Conservation (phyloP, 2,113 vertebrate genomes). For the Colossoma macropomum region DNA sequence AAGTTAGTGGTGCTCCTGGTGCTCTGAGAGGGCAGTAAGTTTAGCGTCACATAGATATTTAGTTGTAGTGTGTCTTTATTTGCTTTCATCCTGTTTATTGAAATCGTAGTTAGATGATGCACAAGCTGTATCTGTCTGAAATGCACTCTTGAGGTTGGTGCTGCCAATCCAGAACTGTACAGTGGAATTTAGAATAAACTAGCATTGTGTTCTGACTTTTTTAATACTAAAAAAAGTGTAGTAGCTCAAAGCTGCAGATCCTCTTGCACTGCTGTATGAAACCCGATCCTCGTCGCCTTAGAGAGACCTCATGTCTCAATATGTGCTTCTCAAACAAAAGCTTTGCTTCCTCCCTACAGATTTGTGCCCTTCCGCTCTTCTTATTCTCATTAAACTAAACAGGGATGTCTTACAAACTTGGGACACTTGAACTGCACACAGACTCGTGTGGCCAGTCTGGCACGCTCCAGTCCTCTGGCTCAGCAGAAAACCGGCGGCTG, state of each 20-base stretch:
- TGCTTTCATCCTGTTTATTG: not conserved
- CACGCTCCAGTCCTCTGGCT: constrained; percentile 60
- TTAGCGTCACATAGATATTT: not conserved
- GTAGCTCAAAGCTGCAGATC: constrained; percentile 14
- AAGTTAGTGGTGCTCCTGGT: not conserved
- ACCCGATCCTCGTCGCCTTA: not conserved
- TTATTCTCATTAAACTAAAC: not conserved
- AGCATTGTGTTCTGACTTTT: not conserved
- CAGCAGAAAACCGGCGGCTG: constrained; percentile 74
- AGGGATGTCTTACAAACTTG: constrained; percentile 5
- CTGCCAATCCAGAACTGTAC: not conserved
- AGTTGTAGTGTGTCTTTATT: not conserved
- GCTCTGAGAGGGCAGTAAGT: not conserved
- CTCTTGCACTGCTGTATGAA: constrained; percentile 14
- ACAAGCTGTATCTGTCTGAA: not conserved
- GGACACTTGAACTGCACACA: constrained; percentile 10
- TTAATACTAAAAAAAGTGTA: not conserved
- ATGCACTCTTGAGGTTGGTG: not conserved
- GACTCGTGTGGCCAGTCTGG: constrained; percentile 53
- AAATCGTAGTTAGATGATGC: not conserved
- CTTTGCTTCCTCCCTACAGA: not conserved
- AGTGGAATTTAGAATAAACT: not conserved
- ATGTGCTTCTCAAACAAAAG: not conserved
- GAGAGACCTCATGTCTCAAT: constrained; percentile 14
- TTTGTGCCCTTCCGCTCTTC: not conserved